Base-by-base conservation (phyloP, 1,140 invertebrate species). In the Cherax quadricarinatus region DNA sequence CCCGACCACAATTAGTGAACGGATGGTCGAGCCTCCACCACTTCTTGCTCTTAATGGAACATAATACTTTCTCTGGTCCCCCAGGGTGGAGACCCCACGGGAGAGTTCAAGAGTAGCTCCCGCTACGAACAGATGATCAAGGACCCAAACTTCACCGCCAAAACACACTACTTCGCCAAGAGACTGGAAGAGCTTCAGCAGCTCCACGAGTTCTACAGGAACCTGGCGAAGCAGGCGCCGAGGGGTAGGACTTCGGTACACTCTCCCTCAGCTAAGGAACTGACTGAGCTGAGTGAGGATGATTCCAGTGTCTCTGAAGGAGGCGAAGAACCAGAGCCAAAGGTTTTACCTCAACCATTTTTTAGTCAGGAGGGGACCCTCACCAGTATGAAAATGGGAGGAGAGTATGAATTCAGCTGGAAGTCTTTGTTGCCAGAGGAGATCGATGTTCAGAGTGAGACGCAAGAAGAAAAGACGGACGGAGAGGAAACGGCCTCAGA, bases 401-500 rank as follows among this genome's bases (percentile, higher is more conserved):
- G 85, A 16, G 89, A 93, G 24, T 94, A 92, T 79, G 92, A 94
- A 41, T 93, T 94, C 49, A 86, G 93, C 86, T 94, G 93, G 93
- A 94, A 93, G 86, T 87, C 82, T 41, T 84, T 94, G 4, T 75
- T 94, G 86, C 93, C 93, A 24, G 93, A 94, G 70, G 93, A 94
- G 82, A 91, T 94, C 62, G 92, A 93, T 60, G 51, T 86, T 12
- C 83, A 89, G 53, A 93, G 93, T 48, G 93, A 94, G 60, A 75
- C 78, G 21, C 81, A 75, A 21, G 93, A 94, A 70, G 75, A 53
- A 10, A 91, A 87, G 6, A 98, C 98, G 90, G 96, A 98, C 94
- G 96, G 96, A 73, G 97, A 96, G 95, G 97, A 97, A 95, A 95
- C 95, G n/a, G 79, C 91, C 14, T 93, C 94, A 73, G 92, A 93